phyloP scores from a whole-genome alignment of 2,888 invertebrate genomes.

The Drosophila paucipuncta region DNA sequence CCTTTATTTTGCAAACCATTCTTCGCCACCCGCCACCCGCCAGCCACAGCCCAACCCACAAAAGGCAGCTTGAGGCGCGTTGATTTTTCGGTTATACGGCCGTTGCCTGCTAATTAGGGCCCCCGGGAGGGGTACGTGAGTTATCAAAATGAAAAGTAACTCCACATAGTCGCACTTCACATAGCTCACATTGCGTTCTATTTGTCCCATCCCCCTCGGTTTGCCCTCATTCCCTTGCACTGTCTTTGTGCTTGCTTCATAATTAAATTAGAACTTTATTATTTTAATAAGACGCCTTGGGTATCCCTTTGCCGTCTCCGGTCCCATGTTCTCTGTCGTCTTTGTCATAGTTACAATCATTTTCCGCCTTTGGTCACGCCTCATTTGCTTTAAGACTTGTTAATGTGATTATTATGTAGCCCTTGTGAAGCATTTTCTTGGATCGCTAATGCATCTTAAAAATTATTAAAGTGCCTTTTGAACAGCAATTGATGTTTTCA shows the following conservation, averaged over 20 bases:
- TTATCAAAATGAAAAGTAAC: constrained; percentile 82
- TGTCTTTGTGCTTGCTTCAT: constrained; percentile 61
- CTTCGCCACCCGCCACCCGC: neutral
- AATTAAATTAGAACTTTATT: constrained; percentile 81
- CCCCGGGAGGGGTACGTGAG: constrained; percentile 78
- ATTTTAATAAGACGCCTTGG: constrained; percentile 77
- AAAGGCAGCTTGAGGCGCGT: constrained; percentile 66
- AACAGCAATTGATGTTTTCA: neutral
- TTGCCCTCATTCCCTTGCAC: constrained; percentile 13
- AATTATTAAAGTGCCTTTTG: neutral
- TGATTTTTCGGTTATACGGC: constrained; percentile 82
- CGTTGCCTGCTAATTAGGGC: constrained; percentile 79
- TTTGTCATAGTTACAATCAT: constrained; percentile 51
- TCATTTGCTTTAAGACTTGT: constrained; percentile 59
- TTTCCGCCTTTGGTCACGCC: constrained; percentile 50
- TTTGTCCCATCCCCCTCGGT: constrained; percentile 9
- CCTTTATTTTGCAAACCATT: constrained; percentile 74
- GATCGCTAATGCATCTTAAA: constrained; percentile 23
- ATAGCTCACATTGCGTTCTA: constrained; percentile 25
- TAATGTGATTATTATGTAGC: constrained; percentile 59
- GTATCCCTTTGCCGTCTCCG: constrained; percentile 46
- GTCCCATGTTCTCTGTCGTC: constrained; percentile 12
- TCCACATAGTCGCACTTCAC: constrained; percentile 44
- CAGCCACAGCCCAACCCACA: constrained; percentile 15
- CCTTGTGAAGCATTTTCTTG: constrained; percentile 30